Evolutionary conservation across 2,888 invertebrate species (phyloP).

Genomic region (Lysandra bellargus): DNA sequence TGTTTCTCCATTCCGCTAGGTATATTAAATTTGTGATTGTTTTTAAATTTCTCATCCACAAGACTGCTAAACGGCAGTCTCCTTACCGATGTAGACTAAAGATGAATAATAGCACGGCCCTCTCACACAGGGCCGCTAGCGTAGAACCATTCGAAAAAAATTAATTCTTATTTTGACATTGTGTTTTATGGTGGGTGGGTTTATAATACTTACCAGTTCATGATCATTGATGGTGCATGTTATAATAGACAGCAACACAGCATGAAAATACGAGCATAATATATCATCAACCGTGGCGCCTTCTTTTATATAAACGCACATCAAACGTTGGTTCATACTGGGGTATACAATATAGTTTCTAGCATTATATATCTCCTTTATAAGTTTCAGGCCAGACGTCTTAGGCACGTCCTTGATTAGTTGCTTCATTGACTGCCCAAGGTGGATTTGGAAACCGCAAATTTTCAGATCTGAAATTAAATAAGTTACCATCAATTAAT

Average conservation of each 20-base stretch:
- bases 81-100: too few species aligned
- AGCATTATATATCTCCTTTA: slow-evolving; percentile 68
- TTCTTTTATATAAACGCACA: slow-evolving; percentile 80
- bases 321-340: slow-evolving; percentile 62
- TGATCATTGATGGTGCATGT: slow-evolving; percentile 58
- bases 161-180: too few species aligned
- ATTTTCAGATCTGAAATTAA: slow-evolving; percentile 35
- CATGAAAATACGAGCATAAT: slow-evolving; percentile 86
- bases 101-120: too few species aligned
- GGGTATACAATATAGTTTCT: slow-evolving; percentile 80
- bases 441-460: slow-evolving; percentile 81
- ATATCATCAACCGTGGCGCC: slow-evolving; percentile 76
- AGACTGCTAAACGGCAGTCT: too few species aligned
- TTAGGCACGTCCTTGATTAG: slow-evolving; percentile 47
- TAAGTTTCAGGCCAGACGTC: slow-evolving; percentile 55
- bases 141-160: too few species aligned
- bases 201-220: slow-evolving; percentile 52
- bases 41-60: too few species aligned
- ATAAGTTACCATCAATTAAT: too few species aligned
- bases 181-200: too few species aligned
- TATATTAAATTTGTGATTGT: too few species aligned
- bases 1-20: too few species aligned
- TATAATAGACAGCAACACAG: slow-evolving; percentile 74
- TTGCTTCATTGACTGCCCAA: slow-evolving; percentile 79
- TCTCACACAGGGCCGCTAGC: too few species aligned